Evolutionary conservation across 30 jellyfish, hydroid and myxozoan genomes (phyloP), one percentile per base, ranked within the genome.

Genomic region (Rhopilema esculentum): DNA sequence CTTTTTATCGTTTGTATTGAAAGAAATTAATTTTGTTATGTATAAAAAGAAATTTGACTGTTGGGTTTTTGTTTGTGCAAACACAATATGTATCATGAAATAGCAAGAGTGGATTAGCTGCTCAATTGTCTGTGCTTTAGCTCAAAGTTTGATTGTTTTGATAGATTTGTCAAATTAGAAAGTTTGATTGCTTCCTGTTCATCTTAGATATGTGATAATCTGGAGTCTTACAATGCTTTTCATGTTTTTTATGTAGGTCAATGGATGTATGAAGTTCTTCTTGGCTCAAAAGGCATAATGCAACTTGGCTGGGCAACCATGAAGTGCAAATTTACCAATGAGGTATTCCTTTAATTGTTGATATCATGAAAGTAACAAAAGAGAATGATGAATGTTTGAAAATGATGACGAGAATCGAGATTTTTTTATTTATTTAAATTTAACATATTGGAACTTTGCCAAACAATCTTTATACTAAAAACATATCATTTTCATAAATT

Each of bases 271-370:
- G 99, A 94, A 70, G 99, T 94, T 21, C 88, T 94, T 16, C 92
- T 94, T 71, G 99, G 99, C 24, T 94, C 99, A 66, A 94, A 94
- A 85, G 99, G 99, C 7, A 94, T 94, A 84, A 94, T 94, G 99
- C 99, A 94, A 64, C 97, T 94, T 70, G 99, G 99, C 18, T 94
- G 99, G 99, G 99, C 99, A 65, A 94, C 99, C 8, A 69, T 94
- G 87, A 90, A 91, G 23, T 94, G 99, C 90, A 92, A 95, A 17
- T 94, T 94, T 82, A 94, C 99, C 15, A 94, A 94, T 82, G 97
- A 94, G 92, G 99, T 94, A 66, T 6, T 0, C 23, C 49, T 48
- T 23, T 23, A n/a, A 69, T 69, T 16, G 6, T 15, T 29, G 72
- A 22, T 28, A 16, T 22, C 8, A 72, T 72, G 71, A 2, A 17